A percentile compares a stretch with the other conserved stretches of the same genome.
Conservation (phyloP, 2,888 invertebrate species). For the Linnaemya tessellans region DNA sequence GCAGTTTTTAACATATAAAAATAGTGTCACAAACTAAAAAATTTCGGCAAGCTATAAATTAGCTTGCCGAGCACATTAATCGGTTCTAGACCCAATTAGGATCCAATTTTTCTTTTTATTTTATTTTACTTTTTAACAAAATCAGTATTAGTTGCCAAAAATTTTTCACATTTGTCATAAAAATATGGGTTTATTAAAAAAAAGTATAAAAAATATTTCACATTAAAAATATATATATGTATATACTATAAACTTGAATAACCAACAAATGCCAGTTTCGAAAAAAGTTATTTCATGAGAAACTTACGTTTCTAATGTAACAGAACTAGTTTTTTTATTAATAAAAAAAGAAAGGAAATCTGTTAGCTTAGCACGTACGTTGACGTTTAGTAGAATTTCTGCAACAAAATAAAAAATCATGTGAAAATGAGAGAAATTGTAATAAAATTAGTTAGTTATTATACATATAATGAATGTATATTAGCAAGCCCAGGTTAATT, state of each 20-base stretch:
- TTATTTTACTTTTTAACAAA: not conserved
- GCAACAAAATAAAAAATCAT: conserved; percentile 72
- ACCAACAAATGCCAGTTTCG: conserved; percentile 47
- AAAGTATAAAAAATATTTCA: conserved; percentile 42
- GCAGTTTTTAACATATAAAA: too few species aligned
- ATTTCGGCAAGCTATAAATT: too few species aligned
- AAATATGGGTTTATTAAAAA: conserved; percentile 40
- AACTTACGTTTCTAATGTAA: conserved; percentile 59
- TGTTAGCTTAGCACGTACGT: conserved; percentile 73
- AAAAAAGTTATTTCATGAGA: conserved; percentile 23
- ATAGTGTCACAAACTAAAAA: too few species aligned
- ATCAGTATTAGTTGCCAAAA: not conserved
- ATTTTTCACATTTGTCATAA: not conserved
- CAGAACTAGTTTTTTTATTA: conserved; percentile 8
- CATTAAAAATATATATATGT: conserved; percentile 10
- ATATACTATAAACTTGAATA: conserved; percentile 20
- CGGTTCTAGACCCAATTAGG: too few species aligned
- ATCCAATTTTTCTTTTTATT: conserved; percentile 37
- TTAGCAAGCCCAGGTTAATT: conserved; percentile 42
- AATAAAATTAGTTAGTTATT: conserved; percentile 36
- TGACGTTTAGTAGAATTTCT: conserved; percentile 75
- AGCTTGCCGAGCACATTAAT: too few species aligned
- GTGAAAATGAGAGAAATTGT: conserved; percentile 33
- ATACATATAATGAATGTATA: not conserved
- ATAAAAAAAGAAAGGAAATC: conserved; percentile 26